Conservation (phyloP, 2,888 invertebrate genomes). For the Drosophila kuntzei region DNA sequence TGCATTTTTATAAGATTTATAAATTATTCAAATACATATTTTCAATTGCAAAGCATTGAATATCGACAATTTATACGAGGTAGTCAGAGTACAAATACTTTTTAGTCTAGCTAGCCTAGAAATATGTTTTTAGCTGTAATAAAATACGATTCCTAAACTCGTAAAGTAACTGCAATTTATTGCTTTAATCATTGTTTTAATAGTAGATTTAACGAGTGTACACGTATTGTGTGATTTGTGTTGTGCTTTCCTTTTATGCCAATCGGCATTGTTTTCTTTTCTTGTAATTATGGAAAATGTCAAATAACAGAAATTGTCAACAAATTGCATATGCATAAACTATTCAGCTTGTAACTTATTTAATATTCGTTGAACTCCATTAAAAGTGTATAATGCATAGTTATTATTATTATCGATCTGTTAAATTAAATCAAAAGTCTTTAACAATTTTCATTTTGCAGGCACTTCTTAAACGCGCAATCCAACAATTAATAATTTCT, state of each 20-base stretch:
- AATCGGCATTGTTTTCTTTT: neutral
- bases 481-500: constrained; percentile 9
- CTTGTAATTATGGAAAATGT: constrained; percentile 18
- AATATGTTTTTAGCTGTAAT: neutral
- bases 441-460: constrained; percentile 19
- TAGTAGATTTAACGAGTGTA: constrained; percentile 23
- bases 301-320: constrained; percentile 9
- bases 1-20: neutral
- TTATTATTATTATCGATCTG: neutral
- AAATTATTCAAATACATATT: constrained; percentile 4
- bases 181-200: constrained; percentile 28
- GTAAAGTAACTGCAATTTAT: constrained; percentile 28
- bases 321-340: neutral
- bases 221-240: constrained; percentile 1
- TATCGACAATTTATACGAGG: neutral
- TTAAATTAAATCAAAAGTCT: constrained; percentile 1
- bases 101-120: neutral
- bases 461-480: constrained; percentile 14
- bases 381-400: neutral
- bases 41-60: neutral
- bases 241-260: constrained; percentile 13
- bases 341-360: neutral
- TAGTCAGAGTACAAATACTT: neutral
- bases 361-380: neutral
- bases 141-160: constrained; percentile 16